Evolutionary conservation across 2,797 vertebrate genomes (phyloP).

Genomic region (Hapalemur alaotrensis): DNA sequence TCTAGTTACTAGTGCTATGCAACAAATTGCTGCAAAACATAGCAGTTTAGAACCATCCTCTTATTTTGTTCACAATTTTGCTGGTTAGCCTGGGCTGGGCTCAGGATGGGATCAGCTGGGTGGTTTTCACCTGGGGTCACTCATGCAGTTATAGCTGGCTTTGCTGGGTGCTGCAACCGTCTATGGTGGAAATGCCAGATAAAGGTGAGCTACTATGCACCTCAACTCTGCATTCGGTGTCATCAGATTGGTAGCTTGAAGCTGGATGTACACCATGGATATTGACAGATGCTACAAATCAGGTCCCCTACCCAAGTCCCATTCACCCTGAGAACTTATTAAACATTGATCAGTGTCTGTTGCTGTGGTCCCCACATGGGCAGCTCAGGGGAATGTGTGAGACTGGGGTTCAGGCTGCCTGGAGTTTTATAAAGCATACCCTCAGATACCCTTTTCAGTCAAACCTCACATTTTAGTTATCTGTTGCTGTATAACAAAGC

Average conservation of each 20-base stretch:
- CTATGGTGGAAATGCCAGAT: not conserved
- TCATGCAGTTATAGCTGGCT: not conserved
- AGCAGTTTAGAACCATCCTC: not conserved
- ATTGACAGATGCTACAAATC: too few relatives aligned
- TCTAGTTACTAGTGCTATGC: not conserved
- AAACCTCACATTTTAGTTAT: not conserved
- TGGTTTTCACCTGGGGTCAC: not conserved
- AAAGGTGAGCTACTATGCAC: not conserved
- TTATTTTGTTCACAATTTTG: not conserved
- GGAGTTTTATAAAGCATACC: not conserved
- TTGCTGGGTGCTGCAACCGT: not conserved
- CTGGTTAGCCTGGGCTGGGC: too few relatives aligned
- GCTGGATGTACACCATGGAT: not conserved
- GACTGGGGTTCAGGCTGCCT: not conserved
- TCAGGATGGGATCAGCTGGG: not conserved
- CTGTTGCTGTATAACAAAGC: not conserved
- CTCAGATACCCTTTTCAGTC: not conserved
- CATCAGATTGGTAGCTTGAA: not conserved
- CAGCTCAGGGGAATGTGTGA: not conserved
- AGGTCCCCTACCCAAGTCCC: not conserved
- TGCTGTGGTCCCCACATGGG: not conserved
- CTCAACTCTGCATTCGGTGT: not conserved
- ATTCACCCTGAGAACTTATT: too few relatives aligned
- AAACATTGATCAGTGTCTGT: not conserved
- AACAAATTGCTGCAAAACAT: fast-evolving